A percentile compares a stretch with the other conserved stretches of the same genome.
Evolutionary conservation across 1,140 invertebrate genomes (phyloP).

Genomic region (Drosophila ananassae): DNA sequence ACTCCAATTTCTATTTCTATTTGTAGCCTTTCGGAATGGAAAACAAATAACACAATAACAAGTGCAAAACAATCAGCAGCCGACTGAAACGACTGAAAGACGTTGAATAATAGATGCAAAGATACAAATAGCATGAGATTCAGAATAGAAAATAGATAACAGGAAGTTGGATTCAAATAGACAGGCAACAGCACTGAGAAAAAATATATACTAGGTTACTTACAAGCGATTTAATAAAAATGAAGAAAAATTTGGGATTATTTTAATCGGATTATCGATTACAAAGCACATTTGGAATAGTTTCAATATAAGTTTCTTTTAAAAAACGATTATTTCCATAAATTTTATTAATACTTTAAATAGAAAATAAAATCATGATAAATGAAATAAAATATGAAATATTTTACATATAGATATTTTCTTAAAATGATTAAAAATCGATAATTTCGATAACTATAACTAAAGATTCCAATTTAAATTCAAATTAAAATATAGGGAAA

Average conservation of each 20-base stretch:
- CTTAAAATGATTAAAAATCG: no score
- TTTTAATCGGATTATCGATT: no score
- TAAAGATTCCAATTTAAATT: no score
- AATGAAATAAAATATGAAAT: no score
- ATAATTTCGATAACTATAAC: no score
- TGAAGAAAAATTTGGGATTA: no score
- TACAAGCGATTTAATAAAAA: no score
- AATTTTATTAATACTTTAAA: background rate
- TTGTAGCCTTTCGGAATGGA: constrained; percentile 16
- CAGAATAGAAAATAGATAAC: background rate
- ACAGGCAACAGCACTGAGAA: background rate
- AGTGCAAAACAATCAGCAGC: constrained; percentile 24
- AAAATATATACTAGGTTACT: background rate
- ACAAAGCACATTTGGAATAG: no score
- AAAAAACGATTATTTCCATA: background rate
- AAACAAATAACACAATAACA: constrained; percentile 28
- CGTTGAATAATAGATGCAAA: constrained; percentile 8
- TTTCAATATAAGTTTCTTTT: no score
- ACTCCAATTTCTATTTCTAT: background rate
- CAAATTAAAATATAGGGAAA: no score
- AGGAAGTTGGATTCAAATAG: background rate
- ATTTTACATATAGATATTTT: no score
- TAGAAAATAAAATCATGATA: no score
- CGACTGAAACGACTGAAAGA: constrained; percentile 13
- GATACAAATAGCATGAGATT: constrained; percentile 16